Evolutionary conservation across 2,113 vertebrate species (phyloP).

Genomic region (Istiophorus platypterus): DNA sequence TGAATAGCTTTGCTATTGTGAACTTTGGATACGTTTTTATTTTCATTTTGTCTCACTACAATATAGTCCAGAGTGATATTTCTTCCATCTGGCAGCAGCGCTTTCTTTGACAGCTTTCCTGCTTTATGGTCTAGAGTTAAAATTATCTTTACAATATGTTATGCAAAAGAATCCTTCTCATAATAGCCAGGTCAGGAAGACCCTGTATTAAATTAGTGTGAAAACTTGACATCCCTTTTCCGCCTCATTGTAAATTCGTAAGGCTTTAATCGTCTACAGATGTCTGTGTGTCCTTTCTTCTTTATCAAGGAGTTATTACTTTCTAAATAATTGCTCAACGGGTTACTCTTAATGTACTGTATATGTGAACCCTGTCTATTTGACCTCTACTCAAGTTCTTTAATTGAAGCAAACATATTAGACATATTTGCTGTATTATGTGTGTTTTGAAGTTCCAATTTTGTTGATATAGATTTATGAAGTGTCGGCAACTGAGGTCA

Average conservation of each 20-base stretch:
- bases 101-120: constrained; percentile 52
- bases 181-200: constrained; percentile 65
- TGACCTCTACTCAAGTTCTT: constrained; percentile 73
- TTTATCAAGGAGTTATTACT: constrained; percentile 80
- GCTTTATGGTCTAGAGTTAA: constrained; percentile 48
- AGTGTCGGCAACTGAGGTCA: constrained; percentile 82
- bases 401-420: constrained; percentile 73
- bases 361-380: constrained; percentile 70
- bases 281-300: constrained; percentile 72
- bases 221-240: constrained; percentile 78
- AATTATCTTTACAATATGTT: constrained; percentile 66
- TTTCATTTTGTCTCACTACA: constrained; percentile 66
- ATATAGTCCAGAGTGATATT: constrained; percentile 54
- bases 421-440: constrained; percentile 66
- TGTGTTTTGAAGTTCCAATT: constrained; percentile 78
- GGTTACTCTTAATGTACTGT: constrained; percentile 63
- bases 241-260: constrained; percentile 76
- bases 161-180: constrained; percentile 54
- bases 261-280: constrained; percentile 79
- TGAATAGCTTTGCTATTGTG: constrained; percentile 72
- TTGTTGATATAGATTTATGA: constrained; percentile 84
- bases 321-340: constrained; percentile 81
- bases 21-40: constrained; percentile 72
- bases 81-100: constrained; percentile 62
- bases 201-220: constrained; percentile 69